Evolutionary conservation across 2,888 invertebrate genomes (phyloP).

Genomic region (Andricus curvator): DNA sequence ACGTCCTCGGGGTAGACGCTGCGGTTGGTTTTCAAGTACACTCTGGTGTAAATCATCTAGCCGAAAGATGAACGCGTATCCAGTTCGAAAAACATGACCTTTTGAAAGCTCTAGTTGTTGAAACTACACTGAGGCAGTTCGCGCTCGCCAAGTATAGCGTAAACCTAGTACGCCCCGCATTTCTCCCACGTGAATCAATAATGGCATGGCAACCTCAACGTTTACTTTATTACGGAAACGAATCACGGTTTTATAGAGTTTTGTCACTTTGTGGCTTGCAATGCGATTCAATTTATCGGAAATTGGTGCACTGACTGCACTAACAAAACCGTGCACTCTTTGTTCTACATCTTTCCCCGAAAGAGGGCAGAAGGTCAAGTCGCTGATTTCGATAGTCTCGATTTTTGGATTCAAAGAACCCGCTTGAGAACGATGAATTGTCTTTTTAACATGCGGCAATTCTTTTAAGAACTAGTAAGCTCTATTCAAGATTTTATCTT

Average conservation of each 20-base stretch:
- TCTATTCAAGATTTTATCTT: conserved; percentile 20
- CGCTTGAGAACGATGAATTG: not conserved
- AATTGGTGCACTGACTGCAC: not conserved
- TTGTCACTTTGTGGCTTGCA: conserved; percentile 4
- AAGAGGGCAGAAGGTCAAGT: conserved; percentile 14
- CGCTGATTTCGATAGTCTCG: conserved; percentile 18
- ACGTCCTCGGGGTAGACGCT: conserved; percentile 15
- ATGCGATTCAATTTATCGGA: not conserved
- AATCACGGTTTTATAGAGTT: not conserved
- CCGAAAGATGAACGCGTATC: not conserved
- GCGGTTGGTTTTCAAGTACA: not conserved
- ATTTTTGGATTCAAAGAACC: conserved; percentile 15
- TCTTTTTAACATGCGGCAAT: not conserved
- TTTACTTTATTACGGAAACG: conserved; percentile 3
- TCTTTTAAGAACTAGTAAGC: not conserved
- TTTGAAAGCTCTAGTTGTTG: not conserved
- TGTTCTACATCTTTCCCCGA: not conserved
- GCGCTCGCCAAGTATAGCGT: conserved; percentile 37
- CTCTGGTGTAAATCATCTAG: not conserved
- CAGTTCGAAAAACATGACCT: not conserved
- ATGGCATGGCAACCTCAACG: conserved; percentile 66
- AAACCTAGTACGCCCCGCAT: conserved; percentile 49
- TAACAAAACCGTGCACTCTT: not conserved
- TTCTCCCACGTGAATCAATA: conserved; percentile 65
- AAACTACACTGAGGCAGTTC: conserved; percentile 24